phyloP scores from a whole-genome alignment of 2,113 vertebrate species.

The Excalfactoria chinensis region DNA sequence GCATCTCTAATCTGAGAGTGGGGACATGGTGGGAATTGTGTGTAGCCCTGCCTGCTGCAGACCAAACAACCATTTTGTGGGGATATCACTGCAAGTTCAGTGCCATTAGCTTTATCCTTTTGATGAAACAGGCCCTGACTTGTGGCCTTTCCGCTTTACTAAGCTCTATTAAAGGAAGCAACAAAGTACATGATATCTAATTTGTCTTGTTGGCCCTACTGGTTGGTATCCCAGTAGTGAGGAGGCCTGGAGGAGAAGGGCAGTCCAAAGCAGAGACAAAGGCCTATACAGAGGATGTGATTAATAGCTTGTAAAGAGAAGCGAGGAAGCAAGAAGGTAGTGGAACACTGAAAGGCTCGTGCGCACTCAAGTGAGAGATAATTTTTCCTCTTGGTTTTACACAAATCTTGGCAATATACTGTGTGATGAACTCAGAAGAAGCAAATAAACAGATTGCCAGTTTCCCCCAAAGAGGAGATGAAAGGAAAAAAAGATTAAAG shows the following conservation, averaged over 20 bases:
- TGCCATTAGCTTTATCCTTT: background rate
- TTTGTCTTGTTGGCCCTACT: background rate
- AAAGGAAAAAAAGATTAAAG: conserved; percentile 51
- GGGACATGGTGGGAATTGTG: accelerated
- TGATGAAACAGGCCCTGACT: accelerated
- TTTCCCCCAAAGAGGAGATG: conserved; percentile 37
- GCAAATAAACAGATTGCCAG: conserved; percentile 42
- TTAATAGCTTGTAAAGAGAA: background rate
- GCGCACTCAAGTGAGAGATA: background rate
- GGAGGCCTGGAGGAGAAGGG: background rate
- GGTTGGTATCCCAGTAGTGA: background rate
- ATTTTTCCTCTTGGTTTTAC: background rate
- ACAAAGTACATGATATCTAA: background rate
- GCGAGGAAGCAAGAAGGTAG: background rate
- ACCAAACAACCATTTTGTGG: accelerated
- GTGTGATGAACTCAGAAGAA: background rate
- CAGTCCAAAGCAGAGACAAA: background rate
- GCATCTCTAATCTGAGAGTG: background rate
- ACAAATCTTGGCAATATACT: background rate
- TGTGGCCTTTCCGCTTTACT: background rate
- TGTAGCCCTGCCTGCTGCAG: accelerated
- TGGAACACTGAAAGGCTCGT: background rate
- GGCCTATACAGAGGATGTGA: accelerated
- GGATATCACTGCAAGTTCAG: too few species aligned
- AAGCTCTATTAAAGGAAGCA: accelerated